phyloP scores from a whole-genome alignment of 2,797 vertebrate genomes.

The Ficedula albicollis region DNA sequence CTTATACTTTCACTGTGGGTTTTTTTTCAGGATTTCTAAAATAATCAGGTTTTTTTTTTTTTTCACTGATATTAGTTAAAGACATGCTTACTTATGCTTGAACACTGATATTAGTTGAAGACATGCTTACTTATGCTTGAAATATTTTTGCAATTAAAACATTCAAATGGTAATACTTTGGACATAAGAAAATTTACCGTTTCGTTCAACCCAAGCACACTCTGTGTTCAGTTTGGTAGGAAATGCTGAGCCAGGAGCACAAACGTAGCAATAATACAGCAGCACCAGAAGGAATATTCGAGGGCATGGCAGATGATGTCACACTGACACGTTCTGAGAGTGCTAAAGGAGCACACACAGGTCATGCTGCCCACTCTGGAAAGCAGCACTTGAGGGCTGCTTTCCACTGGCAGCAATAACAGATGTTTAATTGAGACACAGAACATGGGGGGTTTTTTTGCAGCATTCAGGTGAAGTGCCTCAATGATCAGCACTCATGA shows the following conservation, averaged over 20 bases:
- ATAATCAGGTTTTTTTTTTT: neutral
- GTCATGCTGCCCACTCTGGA: neutral
- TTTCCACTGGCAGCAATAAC: neutral
- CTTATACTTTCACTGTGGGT: neutral
- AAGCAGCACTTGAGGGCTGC: neutral
- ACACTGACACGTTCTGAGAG: neutral
- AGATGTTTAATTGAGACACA: neutral
- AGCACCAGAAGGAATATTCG: neutral
- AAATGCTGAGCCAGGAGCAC: neutral
- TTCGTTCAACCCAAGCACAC: neutral
- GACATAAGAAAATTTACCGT: neutral
- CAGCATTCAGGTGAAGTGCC: neutral
- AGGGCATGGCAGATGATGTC: neutral
- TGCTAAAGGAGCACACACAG: neutral
- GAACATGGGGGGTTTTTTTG: neutral
- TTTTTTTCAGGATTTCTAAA: neutral
- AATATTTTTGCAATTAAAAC: neutral
- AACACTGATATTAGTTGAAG: neutral
- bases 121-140: neutral
- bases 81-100: neutral
- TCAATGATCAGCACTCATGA: neutral
- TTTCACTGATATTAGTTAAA: neutral
- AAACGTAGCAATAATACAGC: neutral
- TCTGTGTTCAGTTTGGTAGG: neutral
- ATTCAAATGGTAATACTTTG: neutral